Percentiles rank a stretch among this genome's conserved stretches.
These are phyloP conservation scores for Poeciliopsis gracilis DNA, from an alignment of 2,797 vertebrate genomes.

Conservation along the genomic window DNA sequence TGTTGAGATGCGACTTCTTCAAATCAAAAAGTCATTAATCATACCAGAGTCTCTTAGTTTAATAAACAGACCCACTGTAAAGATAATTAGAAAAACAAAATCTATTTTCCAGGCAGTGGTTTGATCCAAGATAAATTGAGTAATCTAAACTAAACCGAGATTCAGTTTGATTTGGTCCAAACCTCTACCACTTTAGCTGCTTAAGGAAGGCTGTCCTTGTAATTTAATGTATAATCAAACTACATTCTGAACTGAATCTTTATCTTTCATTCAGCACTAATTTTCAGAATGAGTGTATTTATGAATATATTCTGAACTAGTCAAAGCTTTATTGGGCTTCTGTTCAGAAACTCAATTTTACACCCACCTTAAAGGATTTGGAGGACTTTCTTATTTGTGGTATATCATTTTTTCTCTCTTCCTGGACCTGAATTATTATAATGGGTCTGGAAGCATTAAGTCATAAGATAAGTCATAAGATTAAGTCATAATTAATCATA, in stretches of 20 bases:
- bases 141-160: background rate
- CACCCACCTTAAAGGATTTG: background rate
- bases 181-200: background rate
- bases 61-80: background rate
- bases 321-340: background rate
- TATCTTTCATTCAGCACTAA: background rate
- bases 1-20: background rate
- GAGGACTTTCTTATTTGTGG: background rate
- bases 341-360: background rate
- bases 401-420: background rate
- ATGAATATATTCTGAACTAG: background rate
- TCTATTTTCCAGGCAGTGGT: background rate
- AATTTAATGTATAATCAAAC: background rate
- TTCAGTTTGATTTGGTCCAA: background rate
- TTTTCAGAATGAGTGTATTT: background rate
- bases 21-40: background rate
- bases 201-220: background rate
- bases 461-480: background rate
- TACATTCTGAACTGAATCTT: background rate
- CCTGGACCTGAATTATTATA: background rate
- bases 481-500: background rate
- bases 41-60: conserved; percentile 1
- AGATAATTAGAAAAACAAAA: conserved; percentile 2
- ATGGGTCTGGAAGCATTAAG: background rate
- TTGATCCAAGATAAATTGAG: background rate